phyloP scores from a whole-genome alignment of 2,797 vertebrate species.

The Tachyglossus aculeatus region DNA sequence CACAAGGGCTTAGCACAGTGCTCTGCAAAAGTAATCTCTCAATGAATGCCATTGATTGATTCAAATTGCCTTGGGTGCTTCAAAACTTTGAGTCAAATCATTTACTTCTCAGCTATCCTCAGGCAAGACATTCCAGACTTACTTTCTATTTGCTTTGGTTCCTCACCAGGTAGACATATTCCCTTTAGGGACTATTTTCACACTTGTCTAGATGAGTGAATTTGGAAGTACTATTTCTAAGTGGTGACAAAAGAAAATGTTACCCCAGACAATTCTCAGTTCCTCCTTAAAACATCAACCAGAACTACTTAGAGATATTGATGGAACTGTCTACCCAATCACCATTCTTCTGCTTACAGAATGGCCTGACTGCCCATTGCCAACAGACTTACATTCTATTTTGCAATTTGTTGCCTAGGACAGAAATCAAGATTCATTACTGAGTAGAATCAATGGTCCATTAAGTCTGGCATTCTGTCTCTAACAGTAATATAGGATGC shows the following conservation, averaged over 20 bases:
- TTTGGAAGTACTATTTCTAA: conserved; percentile 2
- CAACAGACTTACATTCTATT: too few relatives aligned
- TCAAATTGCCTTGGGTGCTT: too few relatives aligned
- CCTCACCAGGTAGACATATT: not conserved
- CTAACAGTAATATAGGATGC: too few relatives aligned
- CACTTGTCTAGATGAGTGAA: not conserved
- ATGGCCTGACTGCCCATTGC: too few relatives aligned
- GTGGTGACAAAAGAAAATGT: not conserved
- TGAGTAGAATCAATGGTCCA: too few relatives aligned
- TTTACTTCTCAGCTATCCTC: conserved; percentile 9
- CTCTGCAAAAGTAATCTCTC: too few relatives aligned
- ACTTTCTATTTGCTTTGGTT: too few relatives aligned
- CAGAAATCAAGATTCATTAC: too few relatives aligned
- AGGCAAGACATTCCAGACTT: not conserved
- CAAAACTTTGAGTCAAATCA: conserved; percentile 18
- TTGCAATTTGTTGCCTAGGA: too few relatives aligned
- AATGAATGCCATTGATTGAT: too few relatives aligned
- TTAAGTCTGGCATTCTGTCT: too few relatives aligned
- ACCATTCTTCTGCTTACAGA: not conserved
- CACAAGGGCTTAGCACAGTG: too few relatives aligned
- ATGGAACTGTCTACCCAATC: conserved; percentile 6
- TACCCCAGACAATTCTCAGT: conserved; percentile 1
- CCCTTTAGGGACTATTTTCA: conserved; percentile 17
- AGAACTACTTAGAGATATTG: not conserved
- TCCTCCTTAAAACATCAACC: not conserved